Conservation (phyloP, 2,797 vertebrate species). For the Acanthornis magna region DNA sequence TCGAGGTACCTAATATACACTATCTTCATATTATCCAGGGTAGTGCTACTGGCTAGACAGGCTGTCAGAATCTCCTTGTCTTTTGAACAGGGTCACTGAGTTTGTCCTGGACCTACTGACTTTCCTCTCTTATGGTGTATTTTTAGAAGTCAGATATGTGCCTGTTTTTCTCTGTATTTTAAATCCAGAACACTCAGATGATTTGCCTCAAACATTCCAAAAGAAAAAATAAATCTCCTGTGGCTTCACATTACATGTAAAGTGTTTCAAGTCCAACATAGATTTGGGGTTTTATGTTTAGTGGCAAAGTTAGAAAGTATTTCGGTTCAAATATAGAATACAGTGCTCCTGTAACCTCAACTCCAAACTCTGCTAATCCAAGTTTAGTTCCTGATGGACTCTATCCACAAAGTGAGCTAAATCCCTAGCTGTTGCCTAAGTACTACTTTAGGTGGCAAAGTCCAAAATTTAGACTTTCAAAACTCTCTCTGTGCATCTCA, state of each 20-base stretch:
- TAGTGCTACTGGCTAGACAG: neutral
- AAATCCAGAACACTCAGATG: neutral
- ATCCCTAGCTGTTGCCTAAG: neutral
- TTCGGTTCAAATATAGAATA: constrained; percentile 39
- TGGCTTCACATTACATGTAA: constrained; percentile 13
- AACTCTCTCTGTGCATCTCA: neutral
- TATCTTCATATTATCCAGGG: neutral
- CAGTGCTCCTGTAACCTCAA: neutral
- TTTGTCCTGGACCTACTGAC: neutral
- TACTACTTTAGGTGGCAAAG: neutral
- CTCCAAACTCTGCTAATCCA: neutral
- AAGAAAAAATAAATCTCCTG: constrained; percentile 44
- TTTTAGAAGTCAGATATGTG: neutral
- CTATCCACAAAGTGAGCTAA: neutral
- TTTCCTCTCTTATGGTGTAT: neutral
- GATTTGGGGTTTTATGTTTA: neutral
- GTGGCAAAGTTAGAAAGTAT: constrained; percentile 23
- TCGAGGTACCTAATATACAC: neutral
- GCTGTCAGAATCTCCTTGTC: neutral
- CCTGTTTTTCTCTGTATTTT: neutral
- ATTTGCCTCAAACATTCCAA: constrained; percentile 35
- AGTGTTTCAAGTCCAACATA: constrained; percentile 9
- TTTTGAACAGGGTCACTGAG: neutral
- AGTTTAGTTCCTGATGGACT: neutral
- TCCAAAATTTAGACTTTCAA: neutral